Evolutionary conservation across 2,113 vertebrate genomes (phyloP), one percentile per base, ranked within the genome.

Genomic region (Fulmarus glacialis): DNA sequence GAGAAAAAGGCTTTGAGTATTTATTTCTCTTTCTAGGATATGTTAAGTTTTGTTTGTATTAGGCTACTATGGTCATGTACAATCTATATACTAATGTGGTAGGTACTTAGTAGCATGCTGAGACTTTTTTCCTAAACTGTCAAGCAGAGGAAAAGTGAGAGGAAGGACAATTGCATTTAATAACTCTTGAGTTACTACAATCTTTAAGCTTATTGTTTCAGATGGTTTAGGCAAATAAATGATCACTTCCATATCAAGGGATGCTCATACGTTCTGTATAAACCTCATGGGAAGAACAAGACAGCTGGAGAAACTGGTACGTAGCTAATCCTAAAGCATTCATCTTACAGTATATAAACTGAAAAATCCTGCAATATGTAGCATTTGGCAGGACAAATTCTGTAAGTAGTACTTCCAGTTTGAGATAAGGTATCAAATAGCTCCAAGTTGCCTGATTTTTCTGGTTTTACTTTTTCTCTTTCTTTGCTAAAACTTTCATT

Each of bases 201-300:
- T 86, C 90, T 77, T 95, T 66, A 93, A 96, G 88, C 77, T 97
- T 97, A 34, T 97, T 97, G 60, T 98, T 97, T 94, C 98, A 99
- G 99, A 60, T 99, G 99, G 99, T 99, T 99, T 98, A 98, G 99
- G 95, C 99, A 99, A 98, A 99, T 99, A 98, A 99, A 99, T 36
- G 99, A 99, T 94, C 98, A 99, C 90, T 99, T 99, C 97, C 98
- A 99, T 80, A 99, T 99, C 47, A 99, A 99, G 97, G 99, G 99
- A 67, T 99, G 99, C 92, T 99, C 99, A 2, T 99, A 99, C 91
- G 99, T 99, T 98, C 97, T 99, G 11, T 99, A 99, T 98, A 99
- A 99, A 95, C 99, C 99, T 58, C 99, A 99, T 38, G 99, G 99
- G 63, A 99, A 99, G 98, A 99, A 99, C 98, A 99, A 99, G 98